These are phyloP conservation scores for Ondatra zibethicus DNA, from an alignment of 2,113 vertebrate genomes.

Conservation along the genomic window DNA sequence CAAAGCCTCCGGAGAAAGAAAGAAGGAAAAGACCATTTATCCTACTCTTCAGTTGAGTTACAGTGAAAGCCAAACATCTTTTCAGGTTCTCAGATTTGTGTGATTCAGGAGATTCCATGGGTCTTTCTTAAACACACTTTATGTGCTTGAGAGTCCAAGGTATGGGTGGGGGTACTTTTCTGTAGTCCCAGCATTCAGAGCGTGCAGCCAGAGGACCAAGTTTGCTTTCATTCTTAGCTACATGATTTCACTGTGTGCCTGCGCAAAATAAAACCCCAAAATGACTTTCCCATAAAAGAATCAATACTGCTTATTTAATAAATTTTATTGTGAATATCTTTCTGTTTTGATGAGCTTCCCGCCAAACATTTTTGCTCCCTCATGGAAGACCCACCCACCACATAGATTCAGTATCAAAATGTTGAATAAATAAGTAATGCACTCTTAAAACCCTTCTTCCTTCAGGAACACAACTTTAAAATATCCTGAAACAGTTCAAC, in stretches of 20 bases:
- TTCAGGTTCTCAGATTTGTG: background rate
- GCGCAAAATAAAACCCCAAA: background rate
- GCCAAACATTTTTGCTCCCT: background rate
- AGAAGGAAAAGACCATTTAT: background rate
- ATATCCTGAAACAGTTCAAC: background rate
- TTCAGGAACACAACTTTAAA: background rate
- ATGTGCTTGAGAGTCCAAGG: background rate
- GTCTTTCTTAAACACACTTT: background rate
- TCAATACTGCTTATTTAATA: background rate
- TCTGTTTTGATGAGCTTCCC: background rate
- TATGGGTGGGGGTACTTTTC: background rate
- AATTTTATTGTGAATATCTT: background rate
- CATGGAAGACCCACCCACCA: background rate
- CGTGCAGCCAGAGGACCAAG: fast-evolving
- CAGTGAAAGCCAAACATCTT: background rate
- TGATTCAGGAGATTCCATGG: background rate
- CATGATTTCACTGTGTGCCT: background rate
- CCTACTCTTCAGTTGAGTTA: background rate
- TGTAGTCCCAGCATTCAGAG: background rate
- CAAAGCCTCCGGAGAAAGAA: background rate
- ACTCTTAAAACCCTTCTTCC: background rate
- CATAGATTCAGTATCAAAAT: background rate
- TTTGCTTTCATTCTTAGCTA: background rate
- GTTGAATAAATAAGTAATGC: background rate
- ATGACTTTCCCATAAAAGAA: background rate